These are phyloP conservation scores for Abramis brama DNA, from an alignment of 2,113 vertebrate genomes.

Conservation along the genomic window DNA sequence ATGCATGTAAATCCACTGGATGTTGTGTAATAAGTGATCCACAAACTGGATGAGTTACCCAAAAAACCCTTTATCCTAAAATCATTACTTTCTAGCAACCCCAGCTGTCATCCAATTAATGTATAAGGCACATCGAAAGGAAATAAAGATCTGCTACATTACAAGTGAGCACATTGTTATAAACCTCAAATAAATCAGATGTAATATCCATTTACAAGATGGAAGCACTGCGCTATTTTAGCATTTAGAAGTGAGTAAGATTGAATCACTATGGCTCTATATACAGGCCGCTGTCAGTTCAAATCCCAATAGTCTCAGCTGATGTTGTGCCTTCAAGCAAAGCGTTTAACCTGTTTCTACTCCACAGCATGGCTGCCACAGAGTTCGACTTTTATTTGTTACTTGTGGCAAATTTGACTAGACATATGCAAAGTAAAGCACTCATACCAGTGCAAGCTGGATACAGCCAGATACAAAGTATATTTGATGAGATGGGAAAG, in stretches of 20 bases:
- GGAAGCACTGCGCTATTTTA: background rate
- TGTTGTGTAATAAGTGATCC: background rate
- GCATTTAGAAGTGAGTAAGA: background rate
- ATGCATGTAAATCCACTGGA: background rate
- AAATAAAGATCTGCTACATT: background rate
- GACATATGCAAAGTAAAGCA: conserved; percentile 29
- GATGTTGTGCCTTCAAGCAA: conserved; percentile 11
- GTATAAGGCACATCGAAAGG: background rate
- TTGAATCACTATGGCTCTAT: background rate
- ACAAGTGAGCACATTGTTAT: background rate
- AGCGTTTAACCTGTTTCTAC: background rate
- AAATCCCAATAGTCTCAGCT: background rate
- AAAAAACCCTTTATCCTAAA: background rate
- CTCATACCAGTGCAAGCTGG: background rate
- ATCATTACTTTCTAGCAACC: background rate
- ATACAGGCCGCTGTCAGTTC: background rate
- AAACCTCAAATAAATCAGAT: background rate
- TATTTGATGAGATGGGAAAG: conserved; percentile 18
- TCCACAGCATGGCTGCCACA: background rate
- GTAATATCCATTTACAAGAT: background rate
- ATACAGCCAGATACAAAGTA: background rate
- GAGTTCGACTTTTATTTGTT: background rate
- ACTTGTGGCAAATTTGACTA: conserved; percentile 4
- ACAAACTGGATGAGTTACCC: background rate
- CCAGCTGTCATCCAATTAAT: background rate